Base-by-base conservation (phyloP, 2,888 invertebrate species). In the Yponomeuta evonymella region DNA sequence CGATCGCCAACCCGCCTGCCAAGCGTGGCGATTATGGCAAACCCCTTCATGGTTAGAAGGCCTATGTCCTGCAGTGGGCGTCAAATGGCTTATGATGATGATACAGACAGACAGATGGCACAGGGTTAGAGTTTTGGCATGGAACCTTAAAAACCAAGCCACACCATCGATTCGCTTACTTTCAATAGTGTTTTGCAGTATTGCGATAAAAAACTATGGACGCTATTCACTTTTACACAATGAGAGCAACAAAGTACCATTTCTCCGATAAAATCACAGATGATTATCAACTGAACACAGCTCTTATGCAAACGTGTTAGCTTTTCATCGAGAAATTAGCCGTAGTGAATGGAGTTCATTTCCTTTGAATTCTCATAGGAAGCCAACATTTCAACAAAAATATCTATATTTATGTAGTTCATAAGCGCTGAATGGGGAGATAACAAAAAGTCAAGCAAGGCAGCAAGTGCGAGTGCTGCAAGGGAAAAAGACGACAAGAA, bases 401-500 rank as follows among this genome's bases (percentile, higher is more conserved):
- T 3, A 58, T 15, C 51, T 58, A 58, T 58, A 58, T 12, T 58
- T 12, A 5, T 58, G 15, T 58, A 58, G 15, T 2, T 15, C 15
- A 58, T 58, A 58, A 58, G 12, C 2, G 51, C 51, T 58, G 15
- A 58, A 58, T 58, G 51, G 51, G 51, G 15, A 23, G 23, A 58
- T 58, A 58, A 15, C 15, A 58, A 58, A 58, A 58, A 58, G 15
- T 58, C 15, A 3, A 15, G 51, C 15, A 15, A 58, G 15, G 15
- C 51, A 15, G 15, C 51, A 15, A 43, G 8, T 43, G 9, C 43
- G 63, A 63, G 29, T n/a, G 63, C 23, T 63, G 63, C 29, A 65
- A 65, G 33, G 65, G 15, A 67, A 43, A 48, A 67, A 67, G 33
- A 67, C 12, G 43, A 43, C 48, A n/a, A 67, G 36, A 67, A 67